Conservation (phyloP, 2,888 invertebrate genomes). For the Machimus rusticus region DNA sequence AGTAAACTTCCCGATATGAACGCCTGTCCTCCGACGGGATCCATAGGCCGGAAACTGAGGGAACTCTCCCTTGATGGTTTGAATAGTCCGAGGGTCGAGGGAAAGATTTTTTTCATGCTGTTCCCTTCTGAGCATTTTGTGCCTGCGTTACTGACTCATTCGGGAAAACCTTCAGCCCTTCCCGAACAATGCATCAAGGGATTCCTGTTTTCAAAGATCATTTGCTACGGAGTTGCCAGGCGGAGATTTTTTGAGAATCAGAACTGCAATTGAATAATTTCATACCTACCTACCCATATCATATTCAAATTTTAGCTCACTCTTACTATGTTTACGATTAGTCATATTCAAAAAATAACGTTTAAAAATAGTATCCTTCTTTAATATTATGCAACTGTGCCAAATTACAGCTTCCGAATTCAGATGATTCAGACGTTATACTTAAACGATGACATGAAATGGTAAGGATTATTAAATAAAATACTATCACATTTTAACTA, state of each 20-base stretch:
- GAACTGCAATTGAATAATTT: too few relatives aligned
- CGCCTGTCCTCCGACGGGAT: background rate
- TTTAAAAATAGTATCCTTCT: too few relatives aligned
- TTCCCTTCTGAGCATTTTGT: background rate
- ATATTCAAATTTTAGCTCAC: too few relatives aligned
- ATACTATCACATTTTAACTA: too few relatives aligned
- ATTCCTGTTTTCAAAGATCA: background rate
- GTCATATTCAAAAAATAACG: too few relatives aligned
- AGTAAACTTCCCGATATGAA: background rate
- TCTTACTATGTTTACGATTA: too few relatives aligned
- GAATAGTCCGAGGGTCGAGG: background rate
- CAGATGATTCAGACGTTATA: too few relatives aligned
- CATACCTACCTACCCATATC: too few relatives aligned
- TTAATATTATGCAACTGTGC: too few relatives aligned
- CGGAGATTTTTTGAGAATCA: background rate
- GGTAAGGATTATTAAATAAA: too few relatives aligned
- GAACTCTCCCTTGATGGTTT: background rate
- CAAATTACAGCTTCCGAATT: too few relatives aligned
- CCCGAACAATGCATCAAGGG: background rate
- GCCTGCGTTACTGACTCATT: background rate
- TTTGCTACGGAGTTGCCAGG: background rate
- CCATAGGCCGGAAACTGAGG: background rate
- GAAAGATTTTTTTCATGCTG: background rate
- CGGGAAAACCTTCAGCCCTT: background rate
- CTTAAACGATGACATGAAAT: too few relatives aligned